These are phyloP conservation scores for Drosophila sucinea DNA, from an alignment of 1,140 invertebrate genomes.

Conservation along the genomic window DNA sequence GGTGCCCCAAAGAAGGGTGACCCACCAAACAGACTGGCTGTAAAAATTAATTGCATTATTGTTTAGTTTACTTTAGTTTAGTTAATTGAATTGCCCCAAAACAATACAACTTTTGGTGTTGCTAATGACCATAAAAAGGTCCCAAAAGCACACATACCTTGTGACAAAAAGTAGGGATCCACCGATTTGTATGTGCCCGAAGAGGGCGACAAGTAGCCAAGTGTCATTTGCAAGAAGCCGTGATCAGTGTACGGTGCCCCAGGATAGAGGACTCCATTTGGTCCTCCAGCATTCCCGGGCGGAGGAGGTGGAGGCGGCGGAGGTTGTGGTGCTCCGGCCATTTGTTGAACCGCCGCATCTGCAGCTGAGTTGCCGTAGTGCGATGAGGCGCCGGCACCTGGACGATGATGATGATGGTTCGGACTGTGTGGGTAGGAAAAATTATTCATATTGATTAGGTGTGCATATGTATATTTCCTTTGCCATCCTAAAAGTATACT, in stretches of 20 bases:
- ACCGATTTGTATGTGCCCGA: slow-evolving; percentile 86
- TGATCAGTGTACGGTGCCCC: slow-evolving; percentile 83
- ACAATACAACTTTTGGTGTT: slow-evolving; percentile 63
- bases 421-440: background rate
- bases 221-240: slow-evolving; percentile 86
- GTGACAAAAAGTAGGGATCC: slow-evolving; percentile 87
- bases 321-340: slow-evolving; percentile 85
- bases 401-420: slow-evolving; percentile 15
- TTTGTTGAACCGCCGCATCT: slow-evolving; percentile 69
- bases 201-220: slow-evolving; percentile 86
- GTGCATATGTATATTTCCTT: background rate
- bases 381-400: background rate
- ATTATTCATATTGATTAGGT: background rate
- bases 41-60: slow-evolving; percentile 62
- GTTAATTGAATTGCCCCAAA: slow-evolving; percentile 16
- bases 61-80: slow-evolving; percentile 33
- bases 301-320: slow-evolving; percentile 84
- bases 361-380: slow-evolving; percentile 50
- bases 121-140: slow-evolving; percentile 54
- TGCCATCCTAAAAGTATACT: too few species aligned
- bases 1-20: slow-evolving; percentile 83
- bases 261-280: slow-evolving; percentile 74
- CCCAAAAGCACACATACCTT: slow-evolving; percentile 84
- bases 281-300: slow-evolving; percentile 26
- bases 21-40: slow-evolving; percentile 79